Evolutionary conservation across 2,888 invertebrate genomes (phyloP), one percentile per base, ranked within the genome.

Genomic region (Zygothrica quintamaculata): DNA sequence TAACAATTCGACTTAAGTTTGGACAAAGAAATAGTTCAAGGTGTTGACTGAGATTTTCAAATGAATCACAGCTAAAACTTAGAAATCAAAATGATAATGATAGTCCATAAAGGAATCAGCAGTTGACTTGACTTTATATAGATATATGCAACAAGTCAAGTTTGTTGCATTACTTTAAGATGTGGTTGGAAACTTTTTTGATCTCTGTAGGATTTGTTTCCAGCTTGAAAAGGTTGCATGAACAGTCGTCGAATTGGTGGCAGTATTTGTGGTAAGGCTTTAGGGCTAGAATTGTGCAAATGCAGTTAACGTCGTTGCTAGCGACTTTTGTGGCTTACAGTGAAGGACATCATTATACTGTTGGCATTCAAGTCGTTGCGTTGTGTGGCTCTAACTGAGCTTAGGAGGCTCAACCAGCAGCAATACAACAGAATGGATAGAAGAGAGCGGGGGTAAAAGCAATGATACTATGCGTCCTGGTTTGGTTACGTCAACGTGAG

Each of bases 321-420:
- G 56, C 44, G 65, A 56, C 65, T 74, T 52, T 56, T 59, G 43
- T 51, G 59, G 57, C 51, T 61, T 51, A 22, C 18, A 22, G 37
- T 31, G 16, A 18, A 61, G 64, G 46, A 33, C 74, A 64, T 84
- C 85, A 78, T 79, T 85, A 85, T 72, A 46, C 62, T 53, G 57
- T 5, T 22, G 18, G 34, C 70, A 66, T 68, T 77, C 58, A 57
- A 73, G 78, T 60, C 57, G 34, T 37, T 51, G 69, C 51, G 5
- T 22, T 5, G n/a, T 15, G 22, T 29, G 37, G 33, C 56, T 56
- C 33, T 11, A 46, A 53, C 53, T 62, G 36, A 44, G 42, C 33
- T 37, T 11, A 15, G 42, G 36, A 9, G 46, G 13, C 56, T 37
- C 26, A 46, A 13, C 39, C 44, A 58, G 36, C 26, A 25, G 33